A percentile compares a stretch with the other conserved stretches of the same genome.
phyloP scores from a whole-genome alignment of 2,888 invertebrate genomes.

The Acanthosoma haemorrhoidale region DNA sequence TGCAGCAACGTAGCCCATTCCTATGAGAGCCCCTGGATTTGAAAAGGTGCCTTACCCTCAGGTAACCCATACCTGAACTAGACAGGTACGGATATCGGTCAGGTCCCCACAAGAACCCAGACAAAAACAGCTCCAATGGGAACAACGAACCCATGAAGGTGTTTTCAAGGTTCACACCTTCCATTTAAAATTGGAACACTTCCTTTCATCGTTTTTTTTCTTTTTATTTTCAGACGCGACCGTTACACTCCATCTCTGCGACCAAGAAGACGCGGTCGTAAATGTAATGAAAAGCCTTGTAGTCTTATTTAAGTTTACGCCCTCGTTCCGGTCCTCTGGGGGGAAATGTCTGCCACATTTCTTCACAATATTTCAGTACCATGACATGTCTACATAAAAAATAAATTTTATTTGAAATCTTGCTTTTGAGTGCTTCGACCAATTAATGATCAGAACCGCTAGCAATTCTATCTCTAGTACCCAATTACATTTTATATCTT shows the following conservation, averaged over 20 bases:
- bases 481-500: too few species aligned
- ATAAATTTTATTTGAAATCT: too few species aligned
- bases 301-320: not conserved
- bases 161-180: not conserved
- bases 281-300: not conserved
- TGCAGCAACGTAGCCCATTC: too few species aligned
- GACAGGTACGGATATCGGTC: not conserved
- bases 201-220: not conserved
- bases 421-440: too few species aligned
- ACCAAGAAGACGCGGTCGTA: not conserved
- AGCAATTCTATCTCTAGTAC: too few species aligned
- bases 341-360: too few species aligned
- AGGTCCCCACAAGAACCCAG: too few species aligned
- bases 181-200: not conserved
- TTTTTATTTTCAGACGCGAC: not conserved
- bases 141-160: not conserved
- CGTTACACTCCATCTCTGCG: not conserved
- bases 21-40: too few species aligned
- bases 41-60: not conserved
- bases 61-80: not conserved
- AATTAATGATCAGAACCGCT: too few species aligned
- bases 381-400: too few species aligned
- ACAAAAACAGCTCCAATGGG: too few species aligned
- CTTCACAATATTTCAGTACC: too few species aligned
- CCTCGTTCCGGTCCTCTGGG: not conserved